Conservation (phyloP, 2,888 invertebrate genomes). For the Ennomos quercinarius region DNA sequence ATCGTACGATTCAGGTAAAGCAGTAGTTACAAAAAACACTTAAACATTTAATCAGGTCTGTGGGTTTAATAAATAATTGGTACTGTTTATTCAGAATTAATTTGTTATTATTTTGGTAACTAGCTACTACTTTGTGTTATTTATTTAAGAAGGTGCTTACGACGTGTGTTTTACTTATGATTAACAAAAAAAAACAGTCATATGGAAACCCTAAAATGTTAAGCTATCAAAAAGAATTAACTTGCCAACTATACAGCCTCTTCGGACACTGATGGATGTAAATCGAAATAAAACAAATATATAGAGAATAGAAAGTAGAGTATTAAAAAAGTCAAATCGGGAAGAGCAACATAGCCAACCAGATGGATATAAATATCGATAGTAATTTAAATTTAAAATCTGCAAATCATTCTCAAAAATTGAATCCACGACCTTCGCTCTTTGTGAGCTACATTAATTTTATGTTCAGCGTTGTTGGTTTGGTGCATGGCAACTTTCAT, state of each 20-base stretch:
- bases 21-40: constrained; percentile 6
- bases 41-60: constrained; percentile 9
- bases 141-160: too few relatives aligned
- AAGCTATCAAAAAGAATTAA: too few relatives aligned
- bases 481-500: constrained; percentile 55
- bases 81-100: constrained; percentile 4
- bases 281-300: neutral
- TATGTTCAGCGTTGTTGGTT: constrained; percentile 44
- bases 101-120: neutral
- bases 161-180: too few relatives aligned
- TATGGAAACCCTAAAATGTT: too few relatives aligned
- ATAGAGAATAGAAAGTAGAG: neutral
- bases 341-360: constrained; percentile 17
- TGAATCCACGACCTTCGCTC: constrained; percentile 58
- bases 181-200: too few relatives aligned
- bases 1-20: constrained; percentile 23
- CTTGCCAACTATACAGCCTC: neutral
- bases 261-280: neutral
- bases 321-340: constrained; percentile 8
- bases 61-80: constrained; percentile 8
- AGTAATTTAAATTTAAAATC: constrained; percentile 38
- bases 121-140: too few relatives aligned
- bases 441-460: constrained; percentile 42
- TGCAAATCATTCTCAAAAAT: constrained; percentile 60
- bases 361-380: constrained; percentile 2